Evolutionary conservation across 2,888 invertebrate species (phyloP), one percentile per base, ranked within the genome.

Genomic region (Epistrophe grossulariae): DNA sequence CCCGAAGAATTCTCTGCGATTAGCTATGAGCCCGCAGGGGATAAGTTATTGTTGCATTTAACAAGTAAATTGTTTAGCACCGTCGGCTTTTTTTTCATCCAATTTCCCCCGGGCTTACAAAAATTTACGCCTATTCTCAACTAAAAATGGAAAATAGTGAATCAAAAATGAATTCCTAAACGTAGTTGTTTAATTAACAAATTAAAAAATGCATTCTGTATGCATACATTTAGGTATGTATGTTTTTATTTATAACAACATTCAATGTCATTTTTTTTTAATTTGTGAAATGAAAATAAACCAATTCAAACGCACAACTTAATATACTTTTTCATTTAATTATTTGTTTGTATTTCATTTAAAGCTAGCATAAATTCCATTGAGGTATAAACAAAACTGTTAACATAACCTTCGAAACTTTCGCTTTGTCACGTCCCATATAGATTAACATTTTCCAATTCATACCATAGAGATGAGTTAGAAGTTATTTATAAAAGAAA

Each of bases 321-420:
- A 52, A 35, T 4, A 19, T 5, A 11, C 3, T 13, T 50, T 48
- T 48, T 11, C 6, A 19, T 19, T 5, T 13, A 52, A 28, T 15
- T 15, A 52, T 11, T 13, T 52, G 24, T 24, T 15, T 28, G 7
- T 28, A 2, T 13, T 55, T 31, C 15, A 28, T 31, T 55, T n/a
- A 31, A 31, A 55, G 15, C 15, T 55, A 1, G 9, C 15, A 55
- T 55, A 55, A 15, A 55, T 55, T 55, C 55, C 55, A 31, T 55
- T 55, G 15, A 31, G 28, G 55, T 31, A n/a, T n/a, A 28, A 55
- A 31, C 55, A 55, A 55, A 55, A 55, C 8, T 55, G 15, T 55
- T 55, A 55, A 31, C 28, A 55, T 28, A 31, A 31, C 55, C n/a
- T 31, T 55, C 15, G 7, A 15, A 55, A n/a, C 8, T 8, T 0